Evolutionary conservation across 2,888 invertebrate genomes (phyloP).

Genomic region (Clunio marinus): DNA sequence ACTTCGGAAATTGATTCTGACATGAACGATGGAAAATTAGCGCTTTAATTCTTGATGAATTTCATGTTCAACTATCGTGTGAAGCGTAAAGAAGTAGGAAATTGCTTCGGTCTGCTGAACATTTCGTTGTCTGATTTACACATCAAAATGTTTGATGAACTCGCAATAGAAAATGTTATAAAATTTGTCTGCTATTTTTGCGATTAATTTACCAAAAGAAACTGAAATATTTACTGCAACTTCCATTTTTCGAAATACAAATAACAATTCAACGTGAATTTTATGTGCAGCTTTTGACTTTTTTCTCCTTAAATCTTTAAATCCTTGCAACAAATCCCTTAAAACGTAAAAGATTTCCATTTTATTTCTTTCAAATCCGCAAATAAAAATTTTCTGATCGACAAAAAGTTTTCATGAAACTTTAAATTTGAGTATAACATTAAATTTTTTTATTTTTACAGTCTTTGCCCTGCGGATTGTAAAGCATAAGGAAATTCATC

Average conservation of each 20-base stretch:
- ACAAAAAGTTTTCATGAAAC: constrained; percentile 1
- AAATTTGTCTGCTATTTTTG: background rate
- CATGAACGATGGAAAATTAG: constrained; percentile 28
- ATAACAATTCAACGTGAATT: background rate
- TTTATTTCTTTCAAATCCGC: background rate
- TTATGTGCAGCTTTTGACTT: background rate
- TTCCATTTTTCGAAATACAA: background rate
- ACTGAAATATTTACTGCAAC: background rate
- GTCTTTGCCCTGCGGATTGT: background rate
- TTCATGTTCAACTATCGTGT: background rate
- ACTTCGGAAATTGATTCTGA: constrained; percentile 34
- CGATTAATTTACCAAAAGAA: background rate
- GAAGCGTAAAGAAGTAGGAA: background rate
- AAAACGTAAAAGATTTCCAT: background rate
- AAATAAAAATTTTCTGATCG: background rate
- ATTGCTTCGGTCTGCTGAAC: constrained; percentile 5
- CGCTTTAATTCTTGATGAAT: constrained; percentile 31
- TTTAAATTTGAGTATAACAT: background rate
- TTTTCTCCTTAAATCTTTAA: background rate
- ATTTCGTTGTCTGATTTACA: background rate
- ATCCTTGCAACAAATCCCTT: background rate
- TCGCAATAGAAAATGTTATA: background rate
- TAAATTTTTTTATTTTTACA: background rate
- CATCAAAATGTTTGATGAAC: constrained; percentile 11
- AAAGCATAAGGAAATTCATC: background rate